These are phyloP conservation scores for Pinctada fucata DNA, from an alignment of 2,888 invertebrate species.

Conservation along the genomic window DNA sequence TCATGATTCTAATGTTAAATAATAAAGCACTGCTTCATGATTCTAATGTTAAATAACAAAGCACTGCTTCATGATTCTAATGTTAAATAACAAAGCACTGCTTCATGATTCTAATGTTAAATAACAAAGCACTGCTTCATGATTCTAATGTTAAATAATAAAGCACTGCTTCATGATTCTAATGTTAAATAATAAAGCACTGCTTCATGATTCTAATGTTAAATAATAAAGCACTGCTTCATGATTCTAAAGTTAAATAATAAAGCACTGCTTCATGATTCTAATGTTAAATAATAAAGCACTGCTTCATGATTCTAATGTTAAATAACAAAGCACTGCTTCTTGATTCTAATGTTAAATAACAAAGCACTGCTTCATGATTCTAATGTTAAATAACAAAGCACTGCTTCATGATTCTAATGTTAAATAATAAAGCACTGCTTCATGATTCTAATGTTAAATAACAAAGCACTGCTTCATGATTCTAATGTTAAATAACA, in stretches of 20 bases:
- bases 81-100: conserved; percentile 30
- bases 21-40: neutral
- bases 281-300: conserved; percentile 52
- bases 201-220: neutral
- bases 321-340: too few relatives aligned
- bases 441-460: too few relatives aligned
- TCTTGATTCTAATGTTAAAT: too few relatives aligned
- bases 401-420: neutral
- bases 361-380: conserved; percentile 71
- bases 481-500: conserved; percentile 57
- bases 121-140: too few relatives aligned
- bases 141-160: too few relatives aligned
- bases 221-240: too few relatives aligned
- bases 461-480: conserved; percentile 71
- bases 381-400: conserved; percentile 53
- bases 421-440: too few relatives aligned
- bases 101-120: neutral
- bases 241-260: too few relatives aligned
- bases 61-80: conserved; percentile 69
- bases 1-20: too few relatives aligned
- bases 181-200: conserved; percentile 35
- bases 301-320: neutral
- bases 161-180: conserved; percentile 72
- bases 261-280: conserved; percentile 70
- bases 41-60: too few relatives aligned